Evolutionary conservation across 2,888 invertebrate genomes (phyloP).

Genomic region (Sinelater perroti): DNA sequence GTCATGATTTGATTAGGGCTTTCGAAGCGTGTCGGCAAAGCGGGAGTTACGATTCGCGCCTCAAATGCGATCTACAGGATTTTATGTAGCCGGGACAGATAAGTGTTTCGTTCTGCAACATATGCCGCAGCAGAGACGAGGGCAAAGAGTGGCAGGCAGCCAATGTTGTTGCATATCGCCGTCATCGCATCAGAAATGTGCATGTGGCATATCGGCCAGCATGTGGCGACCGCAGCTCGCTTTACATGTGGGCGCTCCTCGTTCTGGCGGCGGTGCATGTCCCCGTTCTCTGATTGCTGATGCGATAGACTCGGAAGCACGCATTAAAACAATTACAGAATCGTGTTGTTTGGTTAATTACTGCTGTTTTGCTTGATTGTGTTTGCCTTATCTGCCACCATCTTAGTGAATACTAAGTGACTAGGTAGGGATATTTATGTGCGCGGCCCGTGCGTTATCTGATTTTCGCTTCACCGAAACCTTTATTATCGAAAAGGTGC

Average conservation of each 20-base stretch:
- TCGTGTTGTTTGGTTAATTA: slow-evolving; percentile 56
- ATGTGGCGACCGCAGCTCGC: slow-evolving; percentile 35
- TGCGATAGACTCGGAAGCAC: slow-evolving; percentile 47
- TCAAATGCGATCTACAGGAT: neutral
- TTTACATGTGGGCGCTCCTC: slow-evolving; percentile 37
- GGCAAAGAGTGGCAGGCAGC: slow-evolving; percentile 13
- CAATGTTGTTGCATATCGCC: slow-evolving; percentile 32
- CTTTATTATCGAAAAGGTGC: too few relatives aligned
- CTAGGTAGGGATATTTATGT: slow-evolving; percentile 32
- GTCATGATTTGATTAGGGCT: too few relatives aligned
- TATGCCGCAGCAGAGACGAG: slow-evolving; percentile 29
- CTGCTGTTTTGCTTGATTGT: slow-evolving; percentile 54
- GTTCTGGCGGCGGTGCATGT: slow-evolving; percentile 34
- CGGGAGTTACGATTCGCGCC: neutral
- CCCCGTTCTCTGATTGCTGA: slow-evolving; percentile 41
- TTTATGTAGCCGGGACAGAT: slow-evolving; percentile 15
- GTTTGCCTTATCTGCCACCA: slow-evolving; percentile 53
- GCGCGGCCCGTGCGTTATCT: slow-evolving; percentile 14
- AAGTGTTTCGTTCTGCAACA: slow-evolving; percentile 24
- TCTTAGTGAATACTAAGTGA: slow-evolving; percentile 46
- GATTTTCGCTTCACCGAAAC: slow-evolving; percentile 15
- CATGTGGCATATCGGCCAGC: slow-evolving; percentile 37
- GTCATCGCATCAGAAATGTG: slow-evolving; percentile 33
- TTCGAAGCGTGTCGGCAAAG: too few relatives aligned
- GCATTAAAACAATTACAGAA: slow-evolving; percentile 57